Conservation (phyloP, 2,888 invertebrate genomes). For the Drosophila yooni region DNA sequence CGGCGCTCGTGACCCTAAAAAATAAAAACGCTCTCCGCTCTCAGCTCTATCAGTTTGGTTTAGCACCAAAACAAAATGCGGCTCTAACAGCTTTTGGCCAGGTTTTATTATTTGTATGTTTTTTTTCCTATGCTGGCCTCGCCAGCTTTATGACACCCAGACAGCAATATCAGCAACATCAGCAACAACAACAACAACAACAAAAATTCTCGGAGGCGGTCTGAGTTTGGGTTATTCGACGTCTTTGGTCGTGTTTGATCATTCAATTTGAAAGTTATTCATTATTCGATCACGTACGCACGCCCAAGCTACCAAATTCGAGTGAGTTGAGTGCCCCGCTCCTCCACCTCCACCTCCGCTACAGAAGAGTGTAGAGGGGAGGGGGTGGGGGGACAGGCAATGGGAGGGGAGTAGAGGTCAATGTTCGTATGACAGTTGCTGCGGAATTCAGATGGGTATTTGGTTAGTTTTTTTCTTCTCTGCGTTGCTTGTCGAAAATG, state of each 20-base stretch:
- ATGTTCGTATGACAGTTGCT: constrained; percentile 69
- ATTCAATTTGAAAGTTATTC: constrained; percentile 82
- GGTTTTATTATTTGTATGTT: constrained; percentile 24
- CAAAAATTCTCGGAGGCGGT: constrained; percentile 29
- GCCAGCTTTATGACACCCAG: constrained; percentile 75
- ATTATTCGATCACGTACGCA: constrained; percentile 79
- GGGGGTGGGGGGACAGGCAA: neutral
- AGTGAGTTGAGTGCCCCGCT: constrained; percentile 30
- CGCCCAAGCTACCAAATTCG: constrained; percentile 52
- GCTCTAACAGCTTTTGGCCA: constrained; percentile 65
- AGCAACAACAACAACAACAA: constrained; percentile 15
- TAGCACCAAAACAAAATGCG: constrained; percentile 30
- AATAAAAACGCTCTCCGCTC: constrained; percentile 1
- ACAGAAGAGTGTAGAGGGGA: neutral
- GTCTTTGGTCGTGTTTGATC: constrained; percentile 74
- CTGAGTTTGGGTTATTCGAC: constrained; percentile 24
- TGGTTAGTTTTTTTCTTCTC: neutral
- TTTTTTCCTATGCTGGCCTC: constrained; percentile 56
- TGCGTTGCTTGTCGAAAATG: constrained; percentile 21
- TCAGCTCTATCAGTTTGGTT: neutral
- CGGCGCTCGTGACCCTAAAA: constrained; percentile 69
- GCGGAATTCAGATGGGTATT: constrained; percentile 34
- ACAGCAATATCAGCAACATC: constrained; percentile 12
- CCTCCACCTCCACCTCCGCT: neutral
- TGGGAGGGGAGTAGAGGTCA: constrained; percentile 55